Evolutionary conservation across 1,140 invertebrate genomes (phyloP).

Genomic region (Arctopsyche grandis): DNA sequence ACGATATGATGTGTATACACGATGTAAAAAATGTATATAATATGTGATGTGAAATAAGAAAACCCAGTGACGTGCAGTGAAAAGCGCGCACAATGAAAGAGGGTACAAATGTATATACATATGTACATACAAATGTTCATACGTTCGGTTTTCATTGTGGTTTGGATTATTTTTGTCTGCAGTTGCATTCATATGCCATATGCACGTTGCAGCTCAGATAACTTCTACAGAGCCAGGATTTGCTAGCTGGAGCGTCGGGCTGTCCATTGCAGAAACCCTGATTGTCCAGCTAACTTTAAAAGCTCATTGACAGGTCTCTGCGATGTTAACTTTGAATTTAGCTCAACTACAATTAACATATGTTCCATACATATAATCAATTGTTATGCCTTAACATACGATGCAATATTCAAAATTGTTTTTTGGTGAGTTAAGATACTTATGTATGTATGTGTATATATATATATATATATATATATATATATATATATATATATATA

Average conservation of each 20-base stretch:
- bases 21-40: too few species aligned
- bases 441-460: not conserved
- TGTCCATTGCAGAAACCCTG: conserved; percentile 11
- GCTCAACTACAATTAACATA: not conserved
- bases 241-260: not conserved
- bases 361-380: not conserved
- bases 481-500: not conserved
- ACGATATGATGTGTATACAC: not conserved
- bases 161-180: conserved; percentile 6
- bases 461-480: not conserved
- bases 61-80: not conserved
- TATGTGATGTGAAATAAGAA: not conserved
- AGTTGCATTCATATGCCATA: conserved; percentile 19
- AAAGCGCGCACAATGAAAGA: too few species aligned
- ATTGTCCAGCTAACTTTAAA: conserved; percentile 11
- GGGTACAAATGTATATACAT: not conserved
- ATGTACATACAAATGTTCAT: not conserved
- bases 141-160: not conserved
- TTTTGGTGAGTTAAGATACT: not conserved
- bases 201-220: conserved; percentile 2
- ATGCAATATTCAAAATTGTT: not conserved
- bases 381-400: not conserved
- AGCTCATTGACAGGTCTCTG: conserved; percentile 4
- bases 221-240: not conserved
- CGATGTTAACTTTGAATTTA: not conserved